Base-by-base conservation (phyloP, 2,888 invertebrate species). In the Frankliniella intonsa region DNA sequence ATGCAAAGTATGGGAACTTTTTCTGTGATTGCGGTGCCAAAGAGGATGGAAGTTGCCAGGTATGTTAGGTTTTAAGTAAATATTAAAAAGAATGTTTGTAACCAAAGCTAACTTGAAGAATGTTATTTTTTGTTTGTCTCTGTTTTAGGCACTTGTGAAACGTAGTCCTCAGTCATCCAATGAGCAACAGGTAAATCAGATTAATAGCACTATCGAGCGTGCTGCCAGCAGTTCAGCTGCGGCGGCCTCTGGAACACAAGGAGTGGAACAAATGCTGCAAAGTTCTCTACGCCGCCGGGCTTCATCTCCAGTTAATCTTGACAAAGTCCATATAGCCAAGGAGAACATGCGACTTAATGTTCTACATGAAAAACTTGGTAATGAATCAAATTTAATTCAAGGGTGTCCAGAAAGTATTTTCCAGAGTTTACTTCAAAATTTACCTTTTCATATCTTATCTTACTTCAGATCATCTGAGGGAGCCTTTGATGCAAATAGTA, bases 21-120 rank as follows among this genome's bases (percentile, higher is more conserved):
- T 99, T 99, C 90, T 99, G 99, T 87, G 99, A 99, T 88, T 99
- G 99, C 87, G 99, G 99, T 3, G 98, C 98, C 0, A 98, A 97
- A 87, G 96, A 97, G 81, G 97, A 97, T 86, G 93, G 92, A 0
- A 91, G 92, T 0, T 95, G 95, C 85, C 92, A 93, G 86, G 92
- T 87, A 85, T 84, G 84, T 83, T 79, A 83, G 0, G 10, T 55
- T 55, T 5, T 55, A 11, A 2, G 12, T 25, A 22, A 25, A 8
- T 25, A 7, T 55, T 55, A 1, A 1, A 10, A 49, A 51, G 55
- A 82, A 82, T 80, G 38, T 76, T 62, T 80, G 7, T n/a, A 80
- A 69, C 10, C 80, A 14, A 14, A 51, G 11, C 22, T 81, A 27
- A 50, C 3, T 81, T 82, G 10, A 11, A 25, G 25, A 69, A 62